Evolutionary conservation across 1,140 invertebrate genomes (phyloP).

Genomic region (Euwallacea fornicatus): DNA sequence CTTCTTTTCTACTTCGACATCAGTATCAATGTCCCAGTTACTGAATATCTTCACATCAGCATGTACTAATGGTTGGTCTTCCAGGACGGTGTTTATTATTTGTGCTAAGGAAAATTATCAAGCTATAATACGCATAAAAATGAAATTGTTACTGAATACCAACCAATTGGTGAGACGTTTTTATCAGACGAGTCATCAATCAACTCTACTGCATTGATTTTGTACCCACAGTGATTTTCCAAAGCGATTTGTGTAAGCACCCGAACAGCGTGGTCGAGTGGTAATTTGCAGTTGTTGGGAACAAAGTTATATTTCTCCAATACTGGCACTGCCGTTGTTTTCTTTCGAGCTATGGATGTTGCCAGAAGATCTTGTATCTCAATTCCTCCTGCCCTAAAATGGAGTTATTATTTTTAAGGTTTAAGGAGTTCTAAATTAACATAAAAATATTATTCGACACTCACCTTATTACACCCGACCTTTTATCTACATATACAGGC

Average conservation of each 20-base stretch:
- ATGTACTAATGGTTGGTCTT: conserved; percentile 63
- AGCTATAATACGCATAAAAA: not conserved
- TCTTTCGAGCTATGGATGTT: conserved; percentile 71
- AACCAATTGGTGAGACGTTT: not conserved
- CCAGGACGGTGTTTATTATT: conserved; percentile 60
- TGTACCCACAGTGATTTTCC: conserved; percentile 72
- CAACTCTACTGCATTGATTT: conserved; percentile 74
- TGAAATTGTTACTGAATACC: not conserved
- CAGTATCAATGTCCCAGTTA: conserved; percentile 57
- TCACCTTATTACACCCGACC: conserved; percentile 33
- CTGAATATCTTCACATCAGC: conserved; percentile 57
- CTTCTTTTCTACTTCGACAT: conserved; percentile 63
- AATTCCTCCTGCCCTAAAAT: conserved; percentile 74
- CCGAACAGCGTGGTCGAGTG: conserved; percentile 54
- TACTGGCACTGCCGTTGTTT: conserved; percentile 65
- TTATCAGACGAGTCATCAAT: conserved; percentile 28
- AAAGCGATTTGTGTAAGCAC: conserved; percentile 70
- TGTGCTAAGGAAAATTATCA: conserved; percentile 52
- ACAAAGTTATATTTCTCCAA: conserved; percentile 78
- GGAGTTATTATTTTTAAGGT: not conserved
- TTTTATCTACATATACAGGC: conserved; percentile 13
- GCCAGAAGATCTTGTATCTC: conserved; percentile 82
- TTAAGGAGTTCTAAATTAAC: not conserved
- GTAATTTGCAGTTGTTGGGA: conserved; percentile 59
- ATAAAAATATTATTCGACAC: not conserved